Evolutionary conservation across 2,888 invertebrate species (phyloP), one percentile per base, ranked within the genome.

Genomic region (Eretmocerus hayati): DNA sequence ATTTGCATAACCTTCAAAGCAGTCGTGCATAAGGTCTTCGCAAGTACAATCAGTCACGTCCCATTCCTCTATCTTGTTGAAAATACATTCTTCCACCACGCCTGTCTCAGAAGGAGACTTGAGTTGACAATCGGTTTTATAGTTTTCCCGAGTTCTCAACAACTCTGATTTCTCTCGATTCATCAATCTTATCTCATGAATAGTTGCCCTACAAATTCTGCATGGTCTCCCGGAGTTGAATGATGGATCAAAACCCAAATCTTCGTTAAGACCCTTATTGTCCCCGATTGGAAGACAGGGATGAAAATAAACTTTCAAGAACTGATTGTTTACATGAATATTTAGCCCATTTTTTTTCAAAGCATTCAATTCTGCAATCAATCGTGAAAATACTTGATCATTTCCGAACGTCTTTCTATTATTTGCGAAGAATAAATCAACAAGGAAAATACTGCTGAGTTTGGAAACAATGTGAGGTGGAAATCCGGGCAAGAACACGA

Each of bases 21-120:
- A 5, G 42, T 58, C 56, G 46, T 59, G 58, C 53, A 58, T 55
- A 15, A 48, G 22, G 42, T 57, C 56, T 16, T 43, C 44, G 15
- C 47, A 38, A 3, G 23, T 8, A 30, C 56, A 54, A 11, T 48
- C 15, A 22, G 30, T 46, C 9, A 49, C 43, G 35, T 54, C 44
- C 46, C 44, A 54, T 6, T 30, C 44, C 9, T 16, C 5, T 18
- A 53, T 42, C 15, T 49, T 32, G 42, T 56, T 52, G 9, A 45
- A 52, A 26, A 55, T n/a, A 20, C 55, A 55, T 9, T 15, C 18
- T 43, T 43, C 37, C 15, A 20, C 37, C 4, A 54, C 44, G n/a
- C 51, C 50, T 2, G 48, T 46, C 13, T 38, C 11, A 31, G n/a
- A 16, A 9, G 11, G 13, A 31, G 50, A 20, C 21, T 43, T 42